Evolutionary conservation across 1,140 invertebrate genomes (phyloP).

Genomic region (Drosophila mojavensis): DNA sequence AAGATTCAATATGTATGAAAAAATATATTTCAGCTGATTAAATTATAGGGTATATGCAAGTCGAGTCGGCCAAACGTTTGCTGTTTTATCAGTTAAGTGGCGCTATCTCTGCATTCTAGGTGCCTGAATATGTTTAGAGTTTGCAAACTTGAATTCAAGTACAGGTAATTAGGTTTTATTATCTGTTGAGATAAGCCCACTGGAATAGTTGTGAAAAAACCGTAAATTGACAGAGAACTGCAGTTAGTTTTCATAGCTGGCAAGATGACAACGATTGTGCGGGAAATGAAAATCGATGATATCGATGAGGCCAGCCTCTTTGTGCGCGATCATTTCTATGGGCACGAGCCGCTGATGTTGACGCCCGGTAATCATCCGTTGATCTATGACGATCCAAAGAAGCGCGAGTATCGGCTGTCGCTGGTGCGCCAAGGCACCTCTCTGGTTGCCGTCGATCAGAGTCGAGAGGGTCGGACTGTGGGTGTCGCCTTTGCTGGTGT

Average conservation of each 20-base stretch:
- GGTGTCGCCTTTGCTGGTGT: constrained; percentile 41
- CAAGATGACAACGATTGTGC: constrained; percentile 31
- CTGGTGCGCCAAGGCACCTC: constrained; percentile 50
- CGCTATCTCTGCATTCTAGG: not conserved
- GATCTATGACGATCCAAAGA: not conserved
- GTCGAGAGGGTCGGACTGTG: constrained; percentile 42
- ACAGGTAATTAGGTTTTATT: not conserved
- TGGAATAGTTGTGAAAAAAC: not conserved
- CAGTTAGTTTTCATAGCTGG: not conserved
- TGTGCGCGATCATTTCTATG: constrained; percentile 51
- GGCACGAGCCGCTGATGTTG: constrained; percentile 55
- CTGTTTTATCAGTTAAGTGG: not conserved
- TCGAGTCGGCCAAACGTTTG: not conserved
- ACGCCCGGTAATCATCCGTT: constrained; percentile 44
- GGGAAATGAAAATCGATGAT: constrained; percentile 24
- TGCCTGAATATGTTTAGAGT: not conserved
- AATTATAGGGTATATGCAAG: not conserved
- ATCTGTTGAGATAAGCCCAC: not conserved
- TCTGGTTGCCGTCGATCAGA: constrained; percentile 50
- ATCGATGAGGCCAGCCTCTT: constrained; percentile 42
- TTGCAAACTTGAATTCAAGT: constrained; percentile 1
- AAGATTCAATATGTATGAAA: too few species aligned
- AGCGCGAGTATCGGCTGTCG: constrained; percentile 29
- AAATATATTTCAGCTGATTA: too few species aligned
- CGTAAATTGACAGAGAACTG: not conserved